Evolutionary conservation across 2,113 vertebrate genomes (phyloP).

Genomic region (Dascyllus trimaculatus): DNA sequence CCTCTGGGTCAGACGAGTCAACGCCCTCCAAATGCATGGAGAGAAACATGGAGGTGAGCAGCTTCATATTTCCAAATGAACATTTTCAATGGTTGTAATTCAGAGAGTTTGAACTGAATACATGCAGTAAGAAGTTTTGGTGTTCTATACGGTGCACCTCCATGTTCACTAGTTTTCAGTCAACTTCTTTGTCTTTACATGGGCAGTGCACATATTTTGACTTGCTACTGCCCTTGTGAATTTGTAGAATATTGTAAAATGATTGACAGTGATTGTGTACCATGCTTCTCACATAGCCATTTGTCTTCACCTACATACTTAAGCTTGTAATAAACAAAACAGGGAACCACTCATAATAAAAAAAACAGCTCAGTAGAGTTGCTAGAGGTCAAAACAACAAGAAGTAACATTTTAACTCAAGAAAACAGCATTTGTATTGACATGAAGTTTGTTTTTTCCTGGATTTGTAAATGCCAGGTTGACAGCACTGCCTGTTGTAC

Average conservation of each 20-base stretch:
- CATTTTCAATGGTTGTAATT: not conserved
- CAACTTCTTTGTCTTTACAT: no score
- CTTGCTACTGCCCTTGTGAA: not conserved
- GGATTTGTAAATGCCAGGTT: not conserved
- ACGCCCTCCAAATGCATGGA: conserved; percentile 70
- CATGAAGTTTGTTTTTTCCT: not conserved
- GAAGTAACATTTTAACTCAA: no score
- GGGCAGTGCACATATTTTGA: not conserved
- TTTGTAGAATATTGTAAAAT: not conserved
- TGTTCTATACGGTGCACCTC: not conserved
- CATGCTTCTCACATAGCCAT: not conserved
- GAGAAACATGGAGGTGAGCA: conserved; percentile 83
- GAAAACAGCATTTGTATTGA: not conserved
- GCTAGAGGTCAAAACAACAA: not conserved
- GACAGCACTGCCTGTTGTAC: not conserved
- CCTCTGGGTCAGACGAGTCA: conserved; percentile 61
- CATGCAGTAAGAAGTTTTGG: not conserved
- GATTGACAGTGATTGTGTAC: no score
- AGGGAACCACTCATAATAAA: no score
- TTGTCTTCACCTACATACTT: not conserved
- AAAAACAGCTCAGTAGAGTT: not conserved
- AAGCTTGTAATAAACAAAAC: not conserved
- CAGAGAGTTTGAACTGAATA: not conserved
- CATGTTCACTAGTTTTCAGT: no score
- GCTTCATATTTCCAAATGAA: not conserved